Conservation (phyloP, 92 coral and sea anemone species). For the Phenganax marumi region DNA sequence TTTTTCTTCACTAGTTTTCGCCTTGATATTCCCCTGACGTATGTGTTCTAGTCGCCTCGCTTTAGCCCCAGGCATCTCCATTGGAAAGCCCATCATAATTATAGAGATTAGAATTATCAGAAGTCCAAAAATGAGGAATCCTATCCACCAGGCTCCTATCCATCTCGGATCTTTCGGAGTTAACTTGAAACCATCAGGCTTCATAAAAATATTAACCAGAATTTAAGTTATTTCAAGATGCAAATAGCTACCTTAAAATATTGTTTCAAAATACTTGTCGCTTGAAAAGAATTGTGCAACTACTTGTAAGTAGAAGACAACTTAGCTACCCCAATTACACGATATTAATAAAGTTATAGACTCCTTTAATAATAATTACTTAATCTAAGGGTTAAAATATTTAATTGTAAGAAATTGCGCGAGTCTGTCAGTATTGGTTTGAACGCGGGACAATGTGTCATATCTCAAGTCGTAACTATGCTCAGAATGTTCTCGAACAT, state of each 20-base stretch:
- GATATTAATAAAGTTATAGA: too few relatives aligned
- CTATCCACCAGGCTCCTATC: conserved; percentile 34
- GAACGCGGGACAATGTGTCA: too few relatives aligned
- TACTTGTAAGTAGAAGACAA: too few relatives aligned
- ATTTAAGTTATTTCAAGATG: not conserved
- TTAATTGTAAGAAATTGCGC: too few relatives aligned
- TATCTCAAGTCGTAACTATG: too few relatives aligned
- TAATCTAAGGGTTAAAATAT: too few relatives aligned
- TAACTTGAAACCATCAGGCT: conserved; percentile 20
- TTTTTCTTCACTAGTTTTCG: conserved; percentile 47
- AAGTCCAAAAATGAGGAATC: conserved; percentile 13
- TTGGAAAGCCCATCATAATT: not conserved
- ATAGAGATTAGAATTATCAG: not conserved
- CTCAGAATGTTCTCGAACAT: too few relatives aligned
- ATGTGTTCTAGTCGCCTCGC: conserved; percentile 49
- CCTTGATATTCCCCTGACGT: conserved; percentile 59
- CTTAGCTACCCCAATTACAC: too few relatives aligned
- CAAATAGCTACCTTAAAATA: not conserved
- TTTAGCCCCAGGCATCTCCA: conserved; percentile 17
- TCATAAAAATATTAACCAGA: not conserved
- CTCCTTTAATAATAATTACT: too few relatives aligned
- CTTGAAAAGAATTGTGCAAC: too few relatives aligned
- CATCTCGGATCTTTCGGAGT: conserved; percentile 13
- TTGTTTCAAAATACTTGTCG: too few relatives aligned
- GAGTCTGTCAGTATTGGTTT: too few relatives aligned